Evolutionary conservation across 2,113 vertebrate species (phyloP), one percentile per base, ranked within the genome.

Genomic region (Sialia sialis): DNA sequence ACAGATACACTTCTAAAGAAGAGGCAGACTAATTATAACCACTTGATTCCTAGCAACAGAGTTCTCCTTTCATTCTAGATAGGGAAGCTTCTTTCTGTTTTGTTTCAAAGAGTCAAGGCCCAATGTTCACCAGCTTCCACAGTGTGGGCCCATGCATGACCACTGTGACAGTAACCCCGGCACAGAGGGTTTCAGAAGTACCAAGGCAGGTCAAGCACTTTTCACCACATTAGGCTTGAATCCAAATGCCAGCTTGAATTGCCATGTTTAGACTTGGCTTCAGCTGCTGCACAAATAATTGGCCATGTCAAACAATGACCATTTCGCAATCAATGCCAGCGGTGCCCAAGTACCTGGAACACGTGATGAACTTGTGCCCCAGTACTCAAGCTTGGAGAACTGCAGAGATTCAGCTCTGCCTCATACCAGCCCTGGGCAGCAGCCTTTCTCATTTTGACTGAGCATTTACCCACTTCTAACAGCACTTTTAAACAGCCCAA

Each of bases 11-110:
- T 55, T 32, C 84, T 76, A 8, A 60, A 89, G 82, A 84, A 81
- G 91, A 72, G 41, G 41, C 80, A 84, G 62, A 52, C 84, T 96
- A 94, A 92, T 94, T 95, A 91, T 95, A 96, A 87, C 87, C 4
- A 6, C 84, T 89, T 0, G 54, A 84, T 63, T 87, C 96, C 84
- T 93, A 94, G 92, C 92, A 94, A 95, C 95, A 62, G 70, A 93
- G 72, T 36, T 92, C 83, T 94, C 59, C 58, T 67, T 84, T 90
- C 44, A 48, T 58, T 79, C 87, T 83, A 90, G 74, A 34, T 54
- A 70, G 70, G 38, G 87, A 89, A 78, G 81, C 36, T 84, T 36
- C 74, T 76, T 68, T 75, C 82, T n/a, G 26, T 66, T 94, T 58
- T 70, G 73, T 52, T 82, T 41, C 54, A 56, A 94, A 49, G 48